These are phyloP conservation scores for Isichthys henryi DNA, from an alignment of 2,113 vertebrate genomes.

Conservation along the genomic window DNA sequence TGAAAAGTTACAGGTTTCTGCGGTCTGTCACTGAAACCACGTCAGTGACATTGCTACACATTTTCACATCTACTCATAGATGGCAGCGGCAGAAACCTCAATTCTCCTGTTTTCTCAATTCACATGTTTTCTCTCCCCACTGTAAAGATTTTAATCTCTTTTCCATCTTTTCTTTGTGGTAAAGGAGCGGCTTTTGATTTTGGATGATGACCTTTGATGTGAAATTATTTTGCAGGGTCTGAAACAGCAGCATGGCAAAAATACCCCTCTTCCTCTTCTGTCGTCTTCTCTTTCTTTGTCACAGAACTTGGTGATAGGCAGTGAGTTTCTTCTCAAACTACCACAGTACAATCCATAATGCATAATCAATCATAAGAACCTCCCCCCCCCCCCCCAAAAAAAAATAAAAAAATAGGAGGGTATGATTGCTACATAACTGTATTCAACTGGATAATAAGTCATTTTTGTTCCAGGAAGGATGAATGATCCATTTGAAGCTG, in stretches of 20 bases:
- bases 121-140: not conserved
- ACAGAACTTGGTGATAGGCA: not conserved
- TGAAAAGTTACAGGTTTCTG: conserved; percentile 1
- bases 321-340: too few relatives aligned
- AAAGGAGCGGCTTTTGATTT: not conserved
- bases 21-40: conserved; percentile 3
- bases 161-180: not conserved
- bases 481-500: not conserved
- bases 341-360: too few relatives aligned
- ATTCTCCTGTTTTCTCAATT: not conserved
- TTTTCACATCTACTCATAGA: conserved; percentile 4
- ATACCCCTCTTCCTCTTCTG: not conserved
- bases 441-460: not conserved
- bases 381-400: not conserved
- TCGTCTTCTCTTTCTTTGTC: not conserved
- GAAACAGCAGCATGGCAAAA: not conserved
- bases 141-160: not conserved
- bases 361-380: not conserved
- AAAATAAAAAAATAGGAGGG: not conserved
- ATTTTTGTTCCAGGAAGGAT: not conserved
- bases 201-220: not conserved
- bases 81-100: not conserved
- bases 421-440: not conserved
- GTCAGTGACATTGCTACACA: not conserved
- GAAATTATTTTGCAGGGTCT: not conserved